Percentiles rank a stretch among this genome's conserved stretches.
phyloP scores from a whole-genome alignment of 1,140 invertebrate genomes.

The Anastrepha obliqua region DNA sequence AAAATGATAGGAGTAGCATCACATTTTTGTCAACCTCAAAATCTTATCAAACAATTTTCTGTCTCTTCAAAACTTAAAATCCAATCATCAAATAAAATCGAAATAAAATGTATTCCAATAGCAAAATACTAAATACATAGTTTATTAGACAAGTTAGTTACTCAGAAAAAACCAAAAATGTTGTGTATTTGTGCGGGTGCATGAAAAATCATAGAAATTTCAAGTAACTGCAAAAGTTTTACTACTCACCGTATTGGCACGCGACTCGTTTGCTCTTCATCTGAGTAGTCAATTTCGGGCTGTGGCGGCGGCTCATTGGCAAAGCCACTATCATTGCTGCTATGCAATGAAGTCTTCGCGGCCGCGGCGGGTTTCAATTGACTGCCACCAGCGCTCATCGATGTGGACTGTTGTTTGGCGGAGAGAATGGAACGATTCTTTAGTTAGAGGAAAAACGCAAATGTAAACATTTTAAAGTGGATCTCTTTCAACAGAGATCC shows the following conservation, averaged over 20 bases:
- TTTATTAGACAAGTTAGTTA: conserved; percentile 22
- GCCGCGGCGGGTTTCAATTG: conserved; percentile 71
- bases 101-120: background rate
- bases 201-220: background rate
- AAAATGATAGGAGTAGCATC: no score
- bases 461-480: conserved; percentile 1
- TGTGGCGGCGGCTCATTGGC: conserved; percentile 90
- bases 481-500: background rate
- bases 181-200: background rate
- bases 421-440: conserved; percentile 44
- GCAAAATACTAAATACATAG: background rate
- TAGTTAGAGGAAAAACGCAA: conserved; percentile 50
- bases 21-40: no score
- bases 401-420: conserved; percentile 56
- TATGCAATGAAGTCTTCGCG: conserved; percentile 87
- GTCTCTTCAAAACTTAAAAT: background rate
- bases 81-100: background rate
- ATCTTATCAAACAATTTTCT: background rate
- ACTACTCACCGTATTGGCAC: conserved; percentile 83
- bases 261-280: conserved; percentile 85
- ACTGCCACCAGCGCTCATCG: conserved; percentile 60
- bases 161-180: background rate
- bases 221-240: background rate
- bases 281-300: conserved; percentile 92
- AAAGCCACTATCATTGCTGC: conserved; percentile 93